These are phyloP conservation scores for Nomada ferruginata DNA, from an alignment of 2,888 invertebrate species.

Conservation along the genomic window DNA sequence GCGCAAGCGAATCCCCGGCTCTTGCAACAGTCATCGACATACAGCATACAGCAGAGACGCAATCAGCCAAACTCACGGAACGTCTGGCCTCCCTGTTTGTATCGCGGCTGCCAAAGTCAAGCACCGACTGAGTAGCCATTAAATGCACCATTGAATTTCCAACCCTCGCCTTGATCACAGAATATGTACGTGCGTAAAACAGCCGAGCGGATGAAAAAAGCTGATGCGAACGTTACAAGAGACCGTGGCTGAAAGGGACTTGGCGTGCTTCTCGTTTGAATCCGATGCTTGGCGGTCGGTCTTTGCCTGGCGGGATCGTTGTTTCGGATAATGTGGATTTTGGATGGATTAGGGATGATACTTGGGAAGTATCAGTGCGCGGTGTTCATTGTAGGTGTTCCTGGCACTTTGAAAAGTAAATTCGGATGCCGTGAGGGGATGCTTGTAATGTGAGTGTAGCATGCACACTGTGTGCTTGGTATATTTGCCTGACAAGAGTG, in stretches of 20 bases:
- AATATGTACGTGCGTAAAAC: constrained; percentile 11
- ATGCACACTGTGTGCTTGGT: too few relatives aligned
- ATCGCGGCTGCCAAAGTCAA: constrained; percentile 47
- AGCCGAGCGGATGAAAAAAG: not conserved
- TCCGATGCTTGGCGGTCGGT: not conserved
- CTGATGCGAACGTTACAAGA: too few relatives aligned
- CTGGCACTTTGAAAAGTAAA: not conserved
- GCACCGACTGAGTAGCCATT: constrained; percentile 68
- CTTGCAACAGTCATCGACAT: constrained; percentile 41
- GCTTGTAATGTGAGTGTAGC: too few relatives aligned
- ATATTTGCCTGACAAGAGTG: too few relatives aligned
- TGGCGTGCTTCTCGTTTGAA: not conserved
- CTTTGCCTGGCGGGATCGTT: not conserved
- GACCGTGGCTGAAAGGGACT: not conserved
- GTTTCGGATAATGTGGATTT: constrained; percentile 9
- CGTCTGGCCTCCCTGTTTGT: constrained; percentile 28
- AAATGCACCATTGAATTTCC: constrained; percentile 46
- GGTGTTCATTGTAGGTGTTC: not conserved
- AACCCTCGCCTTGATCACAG: constrained; percentile 4
- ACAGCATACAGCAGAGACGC: constrained; percentile 44
- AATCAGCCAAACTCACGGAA: constrained; percentile 61
- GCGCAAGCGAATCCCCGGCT: constrained; percentile 2
- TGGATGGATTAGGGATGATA: not conserved
- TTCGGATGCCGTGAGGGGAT: not conserved
- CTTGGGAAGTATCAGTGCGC: not conserved